Percentiles rank a stretch among this genome's conserved stretches.
These are phyloP conservation scores for Diphyllodes magnificus DNA, from an alignment of 2,113 vertebrate species.

Conservation along the genomic window DNA sequence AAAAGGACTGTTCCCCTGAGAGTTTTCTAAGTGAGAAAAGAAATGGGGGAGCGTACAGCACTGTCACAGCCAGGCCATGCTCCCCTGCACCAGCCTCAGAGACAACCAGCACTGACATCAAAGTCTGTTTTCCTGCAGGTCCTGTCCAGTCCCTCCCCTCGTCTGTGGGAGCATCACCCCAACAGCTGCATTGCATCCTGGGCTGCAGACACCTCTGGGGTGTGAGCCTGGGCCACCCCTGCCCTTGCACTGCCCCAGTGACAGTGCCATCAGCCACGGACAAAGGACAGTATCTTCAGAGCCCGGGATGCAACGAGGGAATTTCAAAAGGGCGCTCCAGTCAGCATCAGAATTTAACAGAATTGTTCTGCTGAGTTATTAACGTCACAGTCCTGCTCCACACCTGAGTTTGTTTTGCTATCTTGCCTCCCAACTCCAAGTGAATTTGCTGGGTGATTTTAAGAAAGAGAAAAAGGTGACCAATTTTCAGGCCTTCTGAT, in stretches of 20 bases:
- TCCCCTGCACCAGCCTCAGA: background rate
- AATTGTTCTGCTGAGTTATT: background rate
- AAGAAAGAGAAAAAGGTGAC: background rate
- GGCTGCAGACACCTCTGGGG: background rate
- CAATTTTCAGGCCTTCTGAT: conserved; percentile 37
- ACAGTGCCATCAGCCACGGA: rapidly evolving
- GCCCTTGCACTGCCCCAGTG: background rate
- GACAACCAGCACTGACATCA: background rate
- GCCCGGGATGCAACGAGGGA: rapidly evolving
- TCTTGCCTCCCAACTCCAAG: background rate
- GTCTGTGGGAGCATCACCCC: rapidly evolving
- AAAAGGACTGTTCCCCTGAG: background rate
- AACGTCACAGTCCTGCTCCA: background rate
- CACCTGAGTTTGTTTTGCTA: background rate
- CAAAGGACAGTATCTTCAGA: background rate
- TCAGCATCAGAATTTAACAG: rapidly evolving
- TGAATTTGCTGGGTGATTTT: background rate
- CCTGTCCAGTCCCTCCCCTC: background rate
- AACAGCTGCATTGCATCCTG: rapidly evolving
- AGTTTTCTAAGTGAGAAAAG: background rate
- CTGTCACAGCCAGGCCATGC: background rate
- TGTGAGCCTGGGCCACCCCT: background rate
- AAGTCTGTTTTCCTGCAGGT: background rate
- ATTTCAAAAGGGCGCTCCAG: background rate
- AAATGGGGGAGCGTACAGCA: background rate